A percentile compares a stretch with the other conserved stretches of the same genome.
Conservation (phyloP, 2,888 invertebrate species). For the Chrysotoxum bicinctum region DNA sequence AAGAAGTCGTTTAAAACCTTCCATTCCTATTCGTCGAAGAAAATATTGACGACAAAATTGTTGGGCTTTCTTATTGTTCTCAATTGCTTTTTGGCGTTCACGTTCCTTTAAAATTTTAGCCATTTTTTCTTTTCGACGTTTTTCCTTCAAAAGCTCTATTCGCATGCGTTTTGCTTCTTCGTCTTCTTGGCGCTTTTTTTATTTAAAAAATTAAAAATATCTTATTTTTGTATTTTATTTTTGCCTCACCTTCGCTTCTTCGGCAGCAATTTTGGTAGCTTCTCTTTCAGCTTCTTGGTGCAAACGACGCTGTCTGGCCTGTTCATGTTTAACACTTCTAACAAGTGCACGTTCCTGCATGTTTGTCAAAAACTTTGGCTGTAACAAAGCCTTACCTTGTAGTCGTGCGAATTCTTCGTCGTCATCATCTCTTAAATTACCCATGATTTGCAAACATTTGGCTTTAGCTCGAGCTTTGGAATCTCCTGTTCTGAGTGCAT, state of each 20-base stretch:
- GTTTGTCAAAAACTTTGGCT: constrained; percentile 87
- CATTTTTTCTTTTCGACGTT: constrained; percentile 84
- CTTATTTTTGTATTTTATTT: neutral
- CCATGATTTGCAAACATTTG: constrained; percentile 81
- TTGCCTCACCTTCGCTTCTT: constrained; percentile 80
- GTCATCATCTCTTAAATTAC: constrained; percentile 78
- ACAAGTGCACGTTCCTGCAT: constrained; percentile 89
- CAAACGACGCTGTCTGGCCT: constrained; percentile 80
- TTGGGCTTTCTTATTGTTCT: constrained; percentile 81
- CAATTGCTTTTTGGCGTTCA: constrained; percentile 81
- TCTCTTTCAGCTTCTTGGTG: constrained; percentile 80
- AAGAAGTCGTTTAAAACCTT: constrained; percentile 79
- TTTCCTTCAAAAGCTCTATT: constrained; percentile 85
- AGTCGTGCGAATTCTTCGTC: constrained; percentile 78
- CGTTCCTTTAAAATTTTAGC: constrained; percentile 85
- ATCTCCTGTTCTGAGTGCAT: constrained; percentile 84
- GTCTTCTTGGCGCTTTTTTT: constrained; percentile 80
- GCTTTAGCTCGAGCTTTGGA: constrained; percentile 83
- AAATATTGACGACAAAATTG: constrained; percentile 81
- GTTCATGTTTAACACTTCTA: constrained; percentile 82
- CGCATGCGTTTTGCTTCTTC: constrained; percentile 85
- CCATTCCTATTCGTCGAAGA: constrained; percentile 78
- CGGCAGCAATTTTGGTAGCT: constrained; percentile 79
- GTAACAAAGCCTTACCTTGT: constrained; percentile 80
- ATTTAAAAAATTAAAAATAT: neutral